Percentiles rank a stretch among this genome's conserved stretches.
These are phyloP conservation scores for Gambusia affinis DNA, from an alignment of 2,113 vertebrate species.

Conservation along the genomic window DNA sequence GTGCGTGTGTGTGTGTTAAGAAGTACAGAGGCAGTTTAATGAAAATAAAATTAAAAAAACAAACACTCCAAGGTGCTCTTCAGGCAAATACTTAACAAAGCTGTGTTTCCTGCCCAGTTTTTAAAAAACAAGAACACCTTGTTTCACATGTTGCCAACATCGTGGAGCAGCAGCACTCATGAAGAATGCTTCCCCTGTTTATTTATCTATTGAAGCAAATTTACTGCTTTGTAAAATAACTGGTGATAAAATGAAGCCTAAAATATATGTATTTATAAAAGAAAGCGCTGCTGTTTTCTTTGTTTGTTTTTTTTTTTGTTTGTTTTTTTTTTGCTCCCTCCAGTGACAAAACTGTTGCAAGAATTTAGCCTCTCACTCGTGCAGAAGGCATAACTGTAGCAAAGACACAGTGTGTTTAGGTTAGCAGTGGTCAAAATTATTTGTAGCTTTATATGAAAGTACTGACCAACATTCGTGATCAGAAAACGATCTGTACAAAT, in stretches of 20 bases:
- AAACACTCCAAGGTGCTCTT: slow-evolving; percentile 28
- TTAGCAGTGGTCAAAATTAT: too few relatives aligned
- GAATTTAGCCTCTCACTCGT: background rate
- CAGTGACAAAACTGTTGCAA: background rate
- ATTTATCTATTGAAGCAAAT: background rate
- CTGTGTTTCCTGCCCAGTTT: slow-evolving; percentile 16
- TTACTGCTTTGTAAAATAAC: slow-evolving; percentile 1
- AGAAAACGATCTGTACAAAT: background rate
- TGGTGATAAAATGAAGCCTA: background rate
- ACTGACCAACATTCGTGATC: background rate
- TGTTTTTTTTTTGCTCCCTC: background rate
- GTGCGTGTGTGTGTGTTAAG: background rate
- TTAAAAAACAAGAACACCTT: slow-evolving; percentile 17
- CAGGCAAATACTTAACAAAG: slow-evolving; percentile 15
- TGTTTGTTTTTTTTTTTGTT: background rate
- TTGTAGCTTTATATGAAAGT: background rate
- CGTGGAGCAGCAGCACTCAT: background rate
- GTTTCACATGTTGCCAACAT: slow-evolving; percentile 8
- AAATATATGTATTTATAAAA: background rate
- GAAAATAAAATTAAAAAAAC: background rate
- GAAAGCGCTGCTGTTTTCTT: background rate
- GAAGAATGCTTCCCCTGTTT: background rate
- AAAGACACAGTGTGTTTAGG: background rate
- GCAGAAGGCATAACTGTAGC: too few relatives aligned
- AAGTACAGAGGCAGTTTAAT: slow-evolving; percentile 15